Evolutionary conservation across 1,140 invertebrate species (phyloP), one percentile per base, ranked within the genome.

Genomic region (Atopsyche davidsoni): DNA sequence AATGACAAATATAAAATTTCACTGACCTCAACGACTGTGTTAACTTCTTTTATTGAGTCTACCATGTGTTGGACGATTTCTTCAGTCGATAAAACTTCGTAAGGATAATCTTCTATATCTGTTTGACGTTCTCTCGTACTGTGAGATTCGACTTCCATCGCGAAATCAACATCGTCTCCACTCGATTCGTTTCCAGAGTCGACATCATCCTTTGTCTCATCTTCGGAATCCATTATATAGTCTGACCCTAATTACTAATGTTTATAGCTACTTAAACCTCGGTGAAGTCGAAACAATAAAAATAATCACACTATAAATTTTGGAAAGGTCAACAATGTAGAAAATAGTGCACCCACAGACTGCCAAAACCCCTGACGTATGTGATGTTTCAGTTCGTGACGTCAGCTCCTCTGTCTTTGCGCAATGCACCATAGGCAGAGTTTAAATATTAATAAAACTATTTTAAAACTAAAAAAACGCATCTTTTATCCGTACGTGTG

Each of bases 51-150:
- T 60, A 98, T 97, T 63, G 84, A 92, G 70, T 96, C 92, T 35
- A 93, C 85, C 93, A 97, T 97, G 72, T 96, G 89, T 67, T 94
- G 86, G 44, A 97, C 92, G 67, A 97, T 96, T 79, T 95, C 84
- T 66, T 97, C 93, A 18, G 92, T 95, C 28, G 90, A 90, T 39
- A 97, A 76, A 50, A 97, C 92, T 76, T 96, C 88, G 72, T 87
- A 96, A 24, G 87, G 87, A 79, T 92, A 96, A 57, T 96, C 92
- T 59, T 96, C 89, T 32, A 81, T 74, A 60, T 92, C 89, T 51
- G 78, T 79, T 60, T 85, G 82, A 63, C 84, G 78, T 70, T 90
- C 88, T 60, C 81, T 79, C 53, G 77, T 78, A 70, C 80, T 83
- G 53, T 81, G 79, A 53, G 83, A 79, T 66, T 94, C 91, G 61